Evolutionary conservation across 1,140 invertebrate species (phyloP).

Genomic region (Dinoponera quadriceps): DNA sequence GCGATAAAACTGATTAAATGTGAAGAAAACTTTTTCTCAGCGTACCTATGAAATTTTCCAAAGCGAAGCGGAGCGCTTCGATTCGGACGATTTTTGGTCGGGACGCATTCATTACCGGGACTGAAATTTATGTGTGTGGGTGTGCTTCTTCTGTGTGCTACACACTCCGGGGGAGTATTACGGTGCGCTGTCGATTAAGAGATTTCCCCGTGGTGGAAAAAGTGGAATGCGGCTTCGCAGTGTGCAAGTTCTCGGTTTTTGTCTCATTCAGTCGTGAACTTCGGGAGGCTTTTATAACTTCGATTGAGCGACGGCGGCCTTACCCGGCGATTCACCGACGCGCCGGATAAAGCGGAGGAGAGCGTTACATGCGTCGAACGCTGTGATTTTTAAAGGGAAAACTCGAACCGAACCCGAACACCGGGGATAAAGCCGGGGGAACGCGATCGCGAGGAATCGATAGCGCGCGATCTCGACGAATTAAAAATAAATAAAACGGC

Average conservation of each 20-base stretch:
- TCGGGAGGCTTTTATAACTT: constrained; percentile 37
- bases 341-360: background rate
- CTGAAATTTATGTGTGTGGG: constrained; percentile 19
- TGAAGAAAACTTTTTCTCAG: no score
- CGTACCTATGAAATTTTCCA: no score
- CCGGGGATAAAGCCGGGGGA: background rate
- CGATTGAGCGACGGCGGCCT: constrained; percentile 29
- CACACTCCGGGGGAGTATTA: background rate
- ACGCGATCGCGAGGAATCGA: background rate
- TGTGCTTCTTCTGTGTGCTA: background rate
- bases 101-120: constrained; percentile 10
- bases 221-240: constrained; percentile 24
- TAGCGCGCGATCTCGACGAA: background rate
- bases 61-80: no score
- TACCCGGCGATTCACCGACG: background rate
- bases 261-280: constrained; percentile 59
- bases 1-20: no score
- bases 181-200: constrained; percentile 33
- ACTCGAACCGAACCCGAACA: constrained; percentile 33
- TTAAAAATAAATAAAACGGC: no score
- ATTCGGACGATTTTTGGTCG: no score
- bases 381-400: constrained; percentile 44
- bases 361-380: constrained; percentile 18
- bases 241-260: constrained; percentile 37
- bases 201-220: constrained; percentile 9